Evolutionary conservation across 2,113 vertebrate genomes (phyloP), one percentile per base, ranked within the genome.

Genomic region (Heliornis fulica): DNA sequence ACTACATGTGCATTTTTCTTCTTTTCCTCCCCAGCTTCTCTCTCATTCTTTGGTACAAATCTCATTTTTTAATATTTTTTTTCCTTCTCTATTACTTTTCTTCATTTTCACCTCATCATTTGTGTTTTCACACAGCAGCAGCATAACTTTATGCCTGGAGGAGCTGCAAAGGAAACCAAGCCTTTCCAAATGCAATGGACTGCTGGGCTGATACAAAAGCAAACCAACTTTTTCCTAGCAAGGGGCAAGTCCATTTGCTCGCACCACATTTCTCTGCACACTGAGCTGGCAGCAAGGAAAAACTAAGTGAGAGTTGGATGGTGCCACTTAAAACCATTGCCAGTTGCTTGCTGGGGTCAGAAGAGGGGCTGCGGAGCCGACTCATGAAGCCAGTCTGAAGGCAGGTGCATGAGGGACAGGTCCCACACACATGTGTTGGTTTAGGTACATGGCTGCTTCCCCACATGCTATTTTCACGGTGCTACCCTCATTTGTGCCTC

Each of bases 321-420:
- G 43, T 28, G 26, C 46, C 69, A 46, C 56, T 45, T 50, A n/a
- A 53, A 83, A 2, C 25, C 45, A 34, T 38, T 16, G 31, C 4
- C 40, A 90, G 61, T 9, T 0, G 1, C 68, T 40, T 2, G 5
- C 9, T 0, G 0, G 40, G 53, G 13, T 50, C 3, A 15, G 59
- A 31, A 43, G 40, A 48, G 45, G 56, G 34, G 36, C 20, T 50
- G 40, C 15, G n/a, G 15, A 36, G 64, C 29, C 10, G 8, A 32
- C 51, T 23, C 26, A 32, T 1, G 2, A 51, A 40, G 13, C 23
- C 59, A 59, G 23, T 18, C n/a, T 76, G 71, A 81, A 28, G 38
- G 34, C 16, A 53, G 59, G 15, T 4, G 2, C 22, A 4, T 0
- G 31, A 8, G 13, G 13, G 3, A n/a, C 38, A 53, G 41, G 8